phyloP scores from a whole-genome alignment of 2,888 invertebrate species.

The Melanchra persicariae region DNA sequence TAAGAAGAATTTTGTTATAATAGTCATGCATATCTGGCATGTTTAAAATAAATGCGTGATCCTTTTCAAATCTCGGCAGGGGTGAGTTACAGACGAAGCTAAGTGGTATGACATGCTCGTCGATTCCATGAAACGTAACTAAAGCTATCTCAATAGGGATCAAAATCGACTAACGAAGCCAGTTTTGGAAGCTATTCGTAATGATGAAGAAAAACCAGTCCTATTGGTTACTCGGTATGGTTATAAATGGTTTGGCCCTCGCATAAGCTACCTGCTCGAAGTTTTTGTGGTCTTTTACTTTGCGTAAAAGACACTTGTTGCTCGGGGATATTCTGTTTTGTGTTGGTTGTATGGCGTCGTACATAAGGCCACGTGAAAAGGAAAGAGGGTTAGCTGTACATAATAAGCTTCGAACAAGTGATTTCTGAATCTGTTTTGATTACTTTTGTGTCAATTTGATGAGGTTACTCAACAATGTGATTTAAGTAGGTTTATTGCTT shows the following conservation, averaged over 20 bases:
- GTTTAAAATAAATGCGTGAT: conserved; percentile 71
- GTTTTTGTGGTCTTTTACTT: conserved; percentile 88
- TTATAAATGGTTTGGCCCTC: conserved; percentile 81
- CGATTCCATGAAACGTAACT: conserved; percentile 65
- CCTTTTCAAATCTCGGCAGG: conserved; percentile 85
- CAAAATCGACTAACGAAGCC: conserved; percentile 74
- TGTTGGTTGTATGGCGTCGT: conserved; percentile 67
- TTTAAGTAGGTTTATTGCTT: not conserved
- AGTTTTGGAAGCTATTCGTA: conserved; percentile 72
- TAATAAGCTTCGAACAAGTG: conserved; percentile 25
- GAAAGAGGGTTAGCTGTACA: conserved; percentile 41
- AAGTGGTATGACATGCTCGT: conserved; percentile 68
- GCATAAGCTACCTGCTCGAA: conserved; percentile 84
- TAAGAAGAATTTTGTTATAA: conserved; percentile 46
- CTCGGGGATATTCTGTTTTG: conserved; percentile 83
- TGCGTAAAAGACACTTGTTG: conserved; percentile 89
- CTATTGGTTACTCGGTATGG: conserved; percentile 80
- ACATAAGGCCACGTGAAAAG: conserved; percentile 64
- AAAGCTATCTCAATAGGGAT: conserved; percentile 72
- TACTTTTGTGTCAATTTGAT: not conserved
- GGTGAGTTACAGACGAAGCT: conserved; percentile 80
- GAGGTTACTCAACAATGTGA: not conserved
- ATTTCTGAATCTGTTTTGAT: conserved; percentile 12
- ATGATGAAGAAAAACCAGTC: conserved; percentile 82
- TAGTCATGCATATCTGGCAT: conserved; percentile 55